Evolutionary conservation across 2,113 vertebrate species (phyloP).

Genomic region (Leucopsar rothschildi): DNA sequence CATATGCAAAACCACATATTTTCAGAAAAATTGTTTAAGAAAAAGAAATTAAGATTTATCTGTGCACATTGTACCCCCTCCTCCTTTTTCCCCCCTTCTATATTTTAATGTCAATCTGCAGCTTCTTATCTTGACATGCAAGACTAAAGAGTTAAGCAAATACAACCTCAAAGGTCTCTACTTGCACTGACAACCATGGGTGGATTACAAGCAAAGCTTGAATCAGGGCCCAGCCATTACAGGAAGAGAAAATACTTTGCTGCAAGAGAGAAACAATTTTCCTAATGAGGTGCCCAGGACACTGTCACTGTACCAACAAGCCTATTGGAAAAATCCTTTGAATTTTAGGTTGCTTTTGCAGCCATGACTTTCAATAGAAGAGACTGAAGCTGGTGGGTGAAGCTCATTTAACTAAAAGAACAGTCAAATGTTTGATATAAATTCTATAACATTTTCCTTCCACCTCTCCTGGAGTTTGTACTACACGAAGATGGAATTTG

Average conservation of each 20-base stretch:
- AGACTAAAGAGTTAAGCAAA: slow-evolving; percentile 1
- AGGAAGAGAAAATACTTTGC: background rate
- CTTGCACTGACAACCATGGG: background rate
- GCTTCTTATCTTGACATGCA: background rate
- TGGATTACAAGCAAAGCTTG: background rate
- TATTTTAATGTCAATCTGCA: background rate
- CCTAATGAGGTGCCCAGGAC: background rate
- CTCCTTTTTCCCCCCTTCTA: background rate
- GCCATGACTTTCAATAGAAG: background rate
- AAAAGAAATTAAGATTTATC: background rate
- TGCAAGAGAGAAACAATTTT: background rate
- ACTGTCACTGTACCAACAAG: background rate
- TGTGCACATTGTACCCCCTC: background rate
- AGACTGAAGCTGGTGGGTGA: background rate
- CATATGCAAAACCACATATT: background rate
- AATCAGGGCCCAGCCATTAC: background rate
- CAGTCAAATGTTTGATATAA: background rate
- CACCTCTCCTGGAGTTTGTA: background rate
- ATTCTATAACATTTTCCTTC: background rate
- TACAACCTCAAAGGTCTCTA: background rate
- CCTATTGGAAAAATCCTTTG: background rate
- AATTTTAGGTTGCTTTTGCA: background rate
- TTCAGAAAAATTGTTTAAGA: background rate
- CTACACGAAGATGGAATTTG: background rate
- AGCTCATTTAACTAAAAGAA: background rate